These are phyloP conservation scores for Timema podura DNA, from an alignment of 2,888 invertebrate species.

Conservation along the genomic window DNA sequence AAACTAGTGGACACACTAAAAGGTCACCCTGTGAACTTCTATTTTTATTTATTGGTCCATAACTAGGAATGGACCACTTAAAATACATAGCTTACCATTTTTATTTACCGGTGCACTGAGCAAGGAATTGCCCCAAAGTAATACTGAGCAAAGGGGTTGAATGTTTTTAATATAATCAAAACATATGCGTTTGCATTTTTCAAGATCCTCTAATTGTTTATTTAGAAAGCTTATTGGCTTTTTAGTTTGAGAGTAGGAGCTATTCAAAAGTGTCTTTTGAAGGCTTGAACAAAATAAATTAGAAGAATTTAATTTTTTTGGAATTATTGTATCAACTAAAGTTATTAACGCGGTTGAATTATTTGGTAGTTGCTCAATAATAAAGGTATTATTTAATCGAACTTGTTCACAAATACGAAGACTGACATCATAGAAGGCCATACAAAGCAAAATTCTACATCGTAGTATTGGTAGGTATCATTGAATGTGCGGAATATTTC, in stretches of 20 bases:
- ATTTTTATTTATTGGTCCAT: too few species aligned
- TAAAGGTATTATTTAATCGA: not conserved
- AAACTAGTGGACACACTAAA: too few species aligned
- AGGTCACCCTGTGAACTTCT: too few species aligned
- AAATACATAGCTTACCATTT: too few species aligned
- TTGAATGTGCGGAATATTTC: too few species aligned
- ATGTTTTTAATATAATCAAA: not conserved
- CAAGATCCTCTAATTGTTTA: not conserved
- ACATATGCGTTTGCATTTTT: not conserved
- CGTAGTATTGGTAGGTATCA: too few species aligned
- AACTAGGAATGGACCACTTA: too few species aligned
- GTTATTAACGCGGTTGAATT: too few species aligned
- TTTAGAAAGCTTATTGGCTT: not conserved
- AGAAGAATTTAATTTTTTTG: not conserved
- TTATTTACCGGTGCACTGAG: not conserved
- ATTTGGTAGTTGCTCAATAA: not conserved
- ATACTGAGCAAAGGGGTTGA: not conserved
- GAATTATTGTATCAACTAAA: too few species aligned
- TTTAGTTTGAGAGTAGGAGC: not conserved
- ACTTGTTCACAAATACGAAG: slow-evolving; percentile 6
- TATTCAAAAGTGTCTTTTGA: not conserved
- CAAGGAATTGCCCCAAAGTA: not conserved
- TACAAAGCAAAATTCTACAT: too few species aligned
- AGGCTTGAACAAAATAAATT: not conserved
- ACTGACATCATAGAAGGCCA: not conserved